These are phyloP conservation scores for Anastrepha ludens DNA, from an alignment of 1,140 invertebrate genomes.

Conservation along the genomic window DNA sequence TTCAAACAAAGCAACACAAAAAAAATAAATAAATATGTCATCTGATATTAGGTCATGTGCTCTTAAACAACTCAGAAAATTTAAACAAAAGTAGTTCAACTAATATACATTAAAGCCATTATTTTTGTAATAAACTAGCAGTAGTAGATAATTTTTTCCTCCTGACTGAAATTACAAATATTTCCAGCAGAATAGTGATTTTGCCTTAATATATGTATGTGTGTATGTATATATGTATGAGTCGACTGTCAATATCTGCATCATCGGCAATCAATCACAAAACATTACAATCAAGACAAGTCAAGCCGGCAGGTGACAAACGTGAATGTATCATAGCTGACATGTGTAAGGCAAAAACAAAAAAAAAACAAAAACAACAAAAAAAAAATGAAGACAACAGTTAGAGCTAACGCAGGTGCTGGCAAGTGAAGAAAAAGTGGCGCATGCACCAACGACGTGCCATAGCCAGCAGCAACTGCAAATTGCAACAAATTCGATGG, in stretches of 20 bases:
- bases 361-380: not conserved
- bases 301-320: not conserved
- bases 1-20: too few relatives aligned
- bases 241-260: constrained; percentile 41
- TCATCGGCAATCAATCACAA: constrained; percentile 38
- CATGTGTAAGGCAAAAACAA: constrained; percentile 1
- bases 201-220: not conserved
- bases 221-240: not conserved
- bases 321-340: constrained; percentile 1
- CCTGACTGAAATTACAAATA: too few relatives aligned
- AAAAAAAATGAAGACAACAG: not conserved
- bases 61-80: too few relatives aligned
- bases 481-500: constrained; percentile 43
- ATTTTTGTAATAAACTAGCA: too few relatives aligned
- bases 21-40: too few relatives aligned
- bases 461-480: constrained; percentile 16
- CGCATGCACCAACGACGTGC: constrained; percentile 24
- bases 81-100: too few relatives aligned
- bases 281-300: not conserved
- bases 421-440: not conserved
- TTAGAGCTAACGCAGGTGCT: not conserved
- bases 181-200: too few relatives aligned
- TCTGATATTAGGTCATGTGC: too few relatives aligned
- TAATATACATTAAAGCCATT: too few relatives aligned
- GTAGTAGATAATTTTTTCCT: too few relatives aligned